A percentile compares a stretch with the other conserved stretches of the same genome.
phyloP scores from a whole-genome alignment of 2,888 invertebrate species.

The Chydorus sphaericus region DNA sequence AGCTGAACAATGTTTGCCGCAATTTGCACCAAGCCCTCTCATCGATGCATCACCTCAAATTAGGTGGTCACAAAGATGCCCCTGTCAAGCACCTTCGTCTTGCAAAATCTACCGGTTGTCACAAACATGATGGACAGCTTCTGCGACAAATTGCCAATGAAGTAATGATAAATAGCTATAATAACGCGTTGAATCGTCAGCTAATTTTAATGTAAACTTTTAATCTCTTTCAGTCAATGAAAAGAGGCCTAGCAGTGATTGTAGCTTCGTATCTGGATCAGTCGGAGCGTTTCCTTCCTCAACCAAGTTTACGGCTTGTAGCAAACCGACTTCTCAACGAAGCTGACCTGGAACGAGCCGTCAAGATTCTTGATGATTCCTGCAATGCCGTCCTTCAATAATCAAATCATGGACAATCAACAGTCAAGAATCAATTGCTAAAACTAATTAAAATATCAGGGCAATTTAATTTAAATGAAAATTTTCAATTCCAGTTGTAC shows the following conservation, averaged over 20 bases:
- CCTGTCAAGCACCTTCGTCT: constrained; percentile 63
- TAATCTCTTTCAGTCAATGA: constrained; percentile 32
- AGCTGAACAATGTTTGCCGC: constrained; percentile 40
- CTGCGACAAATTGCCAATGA: constrained; percentile 43
- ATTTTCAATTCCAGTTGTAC: too few relatives aligned
- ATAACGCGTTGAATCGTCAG: background rate
- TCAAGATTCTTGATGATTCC: background rate
- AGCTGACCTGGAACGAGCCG: constrained; percentile 36
- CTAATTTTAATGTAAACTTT: background rate
- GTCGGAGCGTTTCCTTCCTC: constrained; percentile 45
- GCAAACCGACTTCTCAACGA: constrained; percentile 47
- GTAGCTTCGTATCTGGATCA: constrained; percentile 52
- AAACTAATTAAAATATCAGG: too few relatives aligned
- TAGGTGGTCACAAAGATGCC: constrained; percentile 45
- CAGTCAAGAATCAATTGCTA: too few relatives aligned
- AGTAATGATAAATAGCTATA: constrained; percentile 22
- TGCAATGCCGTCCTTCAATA: background rate
- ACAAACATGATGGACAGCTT: constrained; percentile 35
- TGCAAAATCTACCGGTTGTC: constrained; percentile 27
- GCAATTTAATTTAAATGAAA: too few relatives aligned
- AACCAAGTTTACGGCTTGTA: constrained; percentile 56
- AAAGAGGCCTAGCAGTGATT: constrained; percentile 50
- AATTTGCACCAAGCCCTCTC: constrained; percentile 37
- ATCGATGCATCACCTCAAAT: constrained; percentile 22
- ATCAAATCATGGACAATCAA: too few relatives aligned